Evolutionary conservation across 2,113 vertebrate species (phyloP).

Genomic region (Arothron firmamentum): DNA sequence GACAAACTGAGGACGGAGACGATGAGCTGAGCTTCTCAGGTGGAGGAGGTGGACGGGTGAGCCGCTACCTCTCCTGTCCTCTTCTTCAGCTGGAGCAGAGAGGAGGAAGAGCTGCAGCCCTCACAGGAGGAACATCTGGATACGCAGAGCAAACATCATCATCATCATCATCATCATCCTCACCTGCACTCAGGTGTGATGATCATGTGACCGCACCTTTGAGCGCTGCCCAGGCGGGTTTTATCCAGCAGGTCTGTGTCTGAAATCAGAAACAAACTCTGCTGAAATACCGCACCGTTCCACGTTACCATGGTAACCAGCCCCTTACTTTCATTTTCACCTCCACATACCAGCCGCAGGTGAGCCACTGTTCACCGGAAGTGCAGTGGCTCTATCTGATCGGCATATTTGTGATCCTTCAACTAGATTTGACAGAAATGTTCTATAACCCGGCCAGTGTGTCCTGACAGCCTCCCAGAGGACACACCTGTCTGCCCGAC

Average conservation of each 20-base stretch:
- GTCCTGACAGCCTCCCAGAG: no score
- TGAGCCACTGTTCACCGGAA: background rate
- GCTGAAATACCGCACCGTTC: background rate
- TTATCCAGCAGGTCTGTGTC: slow-evolving; percentile 70
- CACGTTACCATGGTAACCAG: background rate
- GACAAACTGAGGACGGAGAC: no score
- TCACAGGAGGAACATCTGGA: slow-evolving; percentile 29
- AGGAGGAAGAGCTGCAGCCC: slow-evolving; percentile 20
- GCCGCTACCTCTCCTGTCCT: slow-evolving; percentile 71
- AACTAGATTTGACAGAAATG: no score
- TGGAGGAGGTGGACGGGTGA: no score
- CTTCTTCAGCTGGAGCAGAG: slow-evolving; percentile 57
- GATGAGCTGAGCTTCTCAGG: background rate
- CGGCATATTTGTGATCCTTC: no score
- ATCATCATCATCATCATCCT: background rate
- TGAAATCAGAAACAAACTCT: slow-evolving; percentile 23
- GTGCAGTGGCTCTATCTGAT: no score
- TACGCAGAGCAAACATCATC: slow-evolving; percentile 22
- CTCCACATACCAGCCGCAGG: background rate
- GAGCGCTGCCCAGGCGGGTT: slow-evolving; percentile 40
- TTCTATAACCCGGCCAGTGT: no score
- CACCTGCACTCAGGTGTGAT: background rate
- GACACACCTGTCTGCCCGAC: no score
- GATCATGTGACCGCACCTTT: slow-evolving; percentile 23
- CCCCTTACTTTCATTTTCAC: background rate